A percentile compares a stretch with the other conserved stretches of the same genome.
Conservation (phyloP, 2,888 invertebrate species). For the Helleia helle region DNA sequence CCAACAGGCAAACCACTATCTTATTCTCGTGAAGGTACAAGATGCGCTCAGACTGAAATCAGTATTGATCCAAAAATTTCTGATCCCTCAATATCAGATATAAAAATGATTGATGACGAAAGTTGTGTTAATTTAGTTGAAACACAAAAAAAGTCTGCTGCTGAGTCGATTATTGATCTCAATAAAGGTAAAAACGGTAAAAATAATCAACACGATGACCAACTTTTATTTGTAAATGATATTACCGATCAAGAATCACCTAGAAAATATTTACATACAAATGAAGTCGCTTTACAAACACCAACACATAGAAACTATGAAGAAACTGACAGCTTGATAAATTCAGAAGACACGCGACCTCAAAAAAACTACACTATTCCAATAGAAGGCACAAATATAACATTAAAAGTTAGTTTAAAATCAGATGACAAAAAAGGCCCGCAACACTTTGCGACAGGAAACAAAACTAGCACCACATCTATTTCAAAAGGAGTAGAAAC, state of each 20-base stretch:
- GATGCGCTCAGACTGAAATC: slow-evolving; percentile 58
- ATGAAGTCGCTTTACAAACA: not conserved
- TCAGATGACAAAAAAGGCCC: slow-evolving; percentile 8
- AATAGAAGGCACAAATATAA: slow-evolving; percentile 61
- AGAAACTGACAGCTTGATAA: slow-evolving; percentile 11
- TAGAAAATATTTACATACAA: not conserved
- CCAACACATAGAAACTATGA: slow-evolving; percentile 16
- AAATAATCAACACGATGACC: not conserved
- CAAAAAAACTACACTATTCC: slow-evolving; percentile 45
- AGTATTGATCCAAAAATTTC: slow-evolving; percentile 56
- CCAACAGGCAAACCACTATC: slow-evolving; percentile 8
- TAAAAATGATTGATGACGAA: slow-evolving; percentile 38
- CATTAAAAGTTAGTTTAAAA: slow-evolving; percentile 37
- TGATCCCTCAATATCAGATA: slow-evolving; percentile 50
- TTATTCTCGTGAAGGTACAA: slow-evolving; percentile 35
- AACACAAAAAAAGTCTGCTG: slow-evolving; percentile 33
- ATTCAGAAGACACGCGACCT: slow-evolving; percentile 10
- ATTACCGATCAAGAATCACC: not conserved
- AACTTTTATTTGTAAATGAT: not conserved
- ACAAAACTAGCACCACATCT: slow-evolving; percentile 8
- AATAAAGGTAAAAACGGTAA: slow-evolving; percentile 11
- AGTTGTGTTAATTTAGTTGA: slow-evolving; percentile 38
- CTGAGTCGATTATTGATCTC: slow-evolving; percentile 12
- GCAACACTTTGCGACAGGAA: not conserved
- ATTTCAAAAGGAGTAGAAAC: slow-evolving; percentile 31